Percentiles rank a stretch among this genome's conserved stretches.
Conservation (phyloP, 1,140 invertebrate species). For the Pseudobourletiella spinata region DNA sequence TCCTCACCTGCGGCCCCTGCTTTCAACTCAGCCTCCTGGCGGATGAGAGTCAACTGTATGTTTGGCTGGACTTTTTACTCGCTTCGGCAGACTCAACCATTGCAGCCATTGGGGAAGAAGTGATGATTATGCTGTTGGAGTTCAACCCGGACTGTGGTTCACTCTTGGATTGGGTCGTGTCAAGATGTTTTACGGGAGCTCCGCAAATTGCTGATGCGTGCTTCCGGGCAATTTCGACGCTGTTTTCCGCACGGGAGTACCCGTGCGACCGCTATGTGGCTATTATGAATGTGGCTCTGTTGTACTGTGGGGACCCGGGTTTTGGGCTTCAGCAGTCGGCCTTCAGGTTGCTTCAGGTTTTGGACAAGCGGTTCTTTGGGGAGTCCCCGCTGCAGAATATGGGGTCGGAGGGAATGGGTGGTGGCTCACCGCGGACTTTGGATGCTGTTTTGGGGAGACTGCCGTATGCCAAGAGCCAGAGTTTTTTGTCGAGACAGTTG, state of each 20-base stretch:
- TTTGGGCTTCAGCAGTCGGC: constrained; percentile 86
- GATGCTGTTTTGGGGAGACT: constrained; percentile 65
- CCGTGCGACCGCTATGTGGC: constrained; percentile 97
- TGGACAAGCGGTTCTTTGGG: constrained; percentile 93
- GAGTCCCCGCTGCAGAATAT: constrained; percentile 45
- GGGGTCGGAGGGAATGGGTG: neutral
- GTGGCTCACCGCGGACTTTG: constrained; percentile 46
- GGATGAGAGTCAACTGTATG: constrained; percentile 80
- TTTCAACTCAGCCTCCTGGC: constrained; percentile 73
- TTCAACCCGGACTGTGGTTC: constrained; percentile 91
- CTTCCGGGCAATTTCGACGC: constrained; percentile 86
- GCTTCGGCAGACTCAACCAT: constrained; percentile 59
- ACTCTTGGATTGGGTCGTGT: constrained; percentile 93
- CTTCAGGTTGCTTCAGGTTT: constrained; percentile 80
- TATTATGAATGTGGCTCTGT: constrained; percentile 91
- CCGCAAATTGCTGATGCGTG: constrained; percentile 87
- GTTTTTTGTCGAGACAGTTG: constrained; percentile 81
- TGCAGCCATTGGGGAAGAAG: constrained; percentile 81
- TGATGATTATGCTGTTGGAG: constrained; percentile 84
- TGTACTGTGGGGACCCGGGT: constrained; percentile 89
- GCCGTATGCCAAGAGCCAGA: constrained; percentile 47
- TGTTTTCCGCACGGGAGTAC: constrained; percentile 95
- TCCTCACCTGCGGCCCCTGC: constrained; percentile 88
- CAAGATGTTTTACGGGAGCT: constrained; percentile 88
- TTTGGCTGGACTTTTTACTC: constrained; percentile 85